Evolutionary conservation across 2,888 invertebrate species (phyloP).

Genomic region (Amphimallon solstitiale): DNA sequence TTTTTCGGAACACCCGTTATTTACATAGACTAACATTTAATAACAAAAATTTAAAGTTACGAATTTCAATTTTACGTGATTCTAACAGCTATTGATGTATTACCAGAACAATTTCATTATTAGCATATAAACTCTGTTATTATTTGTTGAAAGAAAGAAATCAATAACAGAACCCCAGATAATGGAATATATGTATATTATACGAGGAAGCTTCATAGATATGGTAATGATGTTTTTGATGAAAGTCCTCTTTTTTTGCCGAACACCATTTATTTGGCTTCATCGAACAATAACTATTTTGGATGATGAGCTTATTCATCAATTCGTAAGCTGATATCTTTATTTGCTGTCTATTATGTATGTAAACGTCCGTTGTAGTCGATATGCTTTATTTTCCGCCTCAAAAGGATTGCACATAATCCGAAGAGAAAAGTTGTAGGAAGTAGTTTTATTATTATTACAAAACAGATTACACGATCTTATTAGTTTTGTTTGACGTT

Average conservation of each 20-base stretch:
- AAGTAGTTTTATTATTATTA: too few relatives aligned
- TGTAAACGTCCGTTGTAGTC: background rate
- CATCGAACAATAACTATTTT: slow-evolving; percentile 10
- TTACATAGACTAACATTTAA: too few relatives aligned
- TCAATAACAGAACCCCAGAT: slow-evolving; percentile 10
- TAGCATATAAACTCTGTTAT: background rate
- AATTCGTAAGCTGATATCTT: background rate
- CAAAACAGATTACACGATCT: too few relatives aligned
- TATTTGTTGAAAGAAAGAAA: slow-evolving; percentile 5
- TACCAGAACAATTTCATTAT: slow-evolving; percentile 3
- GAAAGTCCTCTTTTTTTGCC: slow-evolving; percentile 3
- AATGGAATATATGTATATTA: slow-evolving; percentile 1
- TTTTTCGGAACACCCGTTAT: too few relatives aligned
- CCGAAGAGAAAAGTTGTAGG: too few relatives aligned
- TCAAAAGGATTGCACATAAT: too few relatives aligned
- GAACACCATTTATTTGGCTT: slow-evolving; percentile 14
- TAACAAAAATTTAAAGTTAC: too few relatives aligned
- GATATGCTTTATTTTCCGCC: too few relatives aligned
- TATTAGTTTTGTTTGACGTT: too few relatives aligned
- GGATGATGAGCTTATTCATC: slow-evolving; percentile 15
- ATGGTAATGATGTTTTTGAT: slow-evolving; percentile 29
- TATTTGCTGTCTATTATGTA: background rate
- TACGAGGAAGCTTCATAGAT: slow-evolving; percentile 10
- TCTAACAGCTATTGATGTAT: slow-evolving; percentile 10
- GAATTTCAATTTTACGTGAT: background rate